Evolutionary conservation across 2,113 vertebrate genomes (phyloP), one percentile per base, ranked within the genome.

Genomic region (Labeo catla): DNA sequence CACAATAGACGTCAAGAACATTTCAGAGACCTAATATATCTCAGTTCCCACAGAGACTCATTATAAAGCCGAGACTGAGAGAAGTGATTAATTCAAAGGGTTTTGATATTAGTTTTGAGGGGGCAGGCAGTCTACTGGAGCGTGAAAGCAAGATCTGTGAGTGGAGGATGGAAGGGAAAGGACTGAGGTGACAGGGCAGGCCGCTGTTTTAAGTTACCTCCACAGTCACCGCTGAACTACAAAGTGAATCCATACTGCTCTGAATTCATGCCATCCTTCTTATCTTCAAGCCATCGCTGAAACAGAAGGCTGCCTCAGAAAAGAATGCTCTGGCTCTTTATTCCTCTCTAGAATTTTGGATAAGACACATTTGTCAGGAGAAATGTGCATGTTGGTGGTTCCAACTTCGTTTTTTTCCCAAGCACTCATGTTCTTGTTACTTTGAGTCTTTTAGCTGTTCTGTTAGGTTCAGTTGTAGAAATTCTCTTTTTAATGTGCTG

Each of bases 71-170:
- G 91, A 93, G 91, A 91, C 89, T 91, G 88, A 92, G 93, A 54
- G 68, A 91, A 91, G 89, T 92, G 93, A 96, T 95, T 94, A 94
- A 95, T 95, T 93, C 93, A 90, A 90, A 88, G 92, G 93, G 89
- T 88, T 85, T 89, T 93, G 92, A 94, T 95, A 93, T 91, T 95
- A 93, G 94, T 93, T 95, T 95, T 94, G 89, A 93, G 94, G 92
- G 92, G 91, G 87, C 89, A 66, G 90, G 89, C 89, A 39, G 7
- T 89, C 86, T 90, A 86, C 5, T 89, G 87, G 89, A 93, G 87
- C 76, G 86, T 89, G 90, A 93, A 89, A 89, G 90, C 91, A 88
- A 66, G 78, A 54, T 79, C 39, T 86, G 77, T 82, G 89, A 80
- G 89, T 84, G 86, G 76, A 78, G 86, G 66, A 93, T 78, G 82